Evolutionary conservation across 2,797 vertebrate species (phyloP).

Genomic region (Crenichthys baileyi): DNA sequence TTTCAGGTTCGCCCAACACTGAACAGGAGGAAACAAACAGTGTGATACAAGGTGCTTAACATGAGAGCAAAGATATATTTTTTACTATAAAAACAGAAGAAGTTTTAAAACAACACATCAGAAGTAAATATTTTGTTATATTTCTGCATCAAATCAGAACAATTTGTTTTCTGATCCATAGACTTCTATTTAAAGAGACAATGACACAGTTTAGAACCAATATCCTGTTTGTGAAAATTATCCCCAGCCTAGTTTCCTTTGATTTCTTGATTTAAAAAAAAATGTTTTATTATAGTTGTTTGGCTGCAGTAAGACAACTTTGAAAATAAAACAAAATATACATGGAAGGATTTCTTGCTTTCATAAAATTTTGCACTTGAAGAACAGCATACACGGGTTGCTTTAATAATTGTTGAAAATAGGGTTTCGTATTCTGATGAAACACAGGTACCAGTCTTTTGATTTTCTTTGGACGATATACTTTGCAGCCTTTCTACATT

Average conservation of each 20-base stretch:
- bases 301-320: not conserved
- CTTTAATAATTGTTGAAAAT: no score
- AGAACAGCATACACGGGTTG: no score
- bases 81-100: not conserved
- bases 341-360: not conserved
- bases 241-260: no score
- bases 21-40: not conserved
- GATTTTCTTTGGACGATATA: not conserved
- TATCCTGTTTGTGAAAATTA: not conserved
- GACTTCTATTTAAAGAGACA: not conserved
- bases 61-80: not conserved
- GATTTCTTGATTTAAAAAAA: no score
- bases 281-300: not conserved
- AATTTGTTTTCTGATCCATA: not conserved
- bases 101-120: not conserved
- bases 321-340: not conserved
- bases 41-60: not conserved
- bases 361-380: no score
- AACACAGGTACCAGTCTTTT: not conserved
- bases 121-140: not conserved
- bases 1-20: conserved; percentile 33
- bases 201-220: not conserved
- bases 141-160: not conserved
- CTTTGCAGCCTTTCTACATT: conserved; percentile 22
- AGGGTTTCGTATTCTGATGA: not conserved